Conservation (phyloP, 2,113 vertebrate genomes). For the Microcebus lehilahytsara region DNA sequence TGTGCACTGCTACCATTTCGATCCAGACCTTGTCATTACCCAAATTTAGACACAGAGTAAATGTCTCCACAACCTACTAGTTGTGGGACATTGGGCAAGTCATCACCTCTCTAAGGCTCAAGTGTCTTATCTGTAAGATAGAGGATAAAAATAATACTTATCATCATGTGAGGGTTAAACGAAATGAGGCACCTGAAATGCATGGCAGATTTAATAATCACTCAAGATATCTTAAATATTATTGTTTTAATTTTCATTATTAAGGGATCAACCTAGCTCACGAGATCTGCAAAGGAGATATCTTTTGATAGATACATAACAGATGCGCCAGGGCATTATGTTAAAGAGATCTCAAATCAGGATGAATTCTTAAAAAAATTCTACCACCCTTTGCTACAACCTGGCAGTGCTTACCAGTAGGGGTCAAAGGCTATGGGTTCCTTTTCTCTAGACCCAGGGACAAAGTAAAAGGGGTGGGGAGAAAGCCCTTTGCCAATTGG, state of each 20-base stretch:
- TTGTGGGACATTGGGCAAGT: background rate
- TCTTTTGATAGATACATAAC: background rate
- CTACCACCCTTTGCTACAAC: background rate
- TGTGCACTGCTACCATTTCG: background rate
- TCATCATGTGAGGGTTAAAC: background rate
- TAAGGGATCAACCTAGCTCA: background rate
- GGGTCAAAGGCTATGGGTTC: background rate
- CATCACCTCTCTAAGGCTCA: background rate
- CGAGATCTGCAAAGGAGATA: background rate
- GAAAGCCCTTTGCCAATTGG: background rate
- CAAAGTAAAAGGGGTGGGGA: background rate
- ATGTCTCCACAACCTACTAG: background rate
- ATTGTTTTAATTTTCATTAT: conserved; percentile 18
- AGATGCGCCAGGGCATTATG: background rate
- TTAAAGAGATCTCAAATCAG: background rate
- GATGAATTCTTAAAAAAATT: background rate
- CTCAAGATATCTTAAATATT: background rate
- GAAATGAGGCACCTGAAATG: background rate
- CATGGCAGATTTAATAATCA: background rate
- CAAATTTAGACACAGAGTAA: background rate
- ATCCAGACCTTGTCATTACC: background rate
- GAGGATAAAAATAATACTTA: background rate
- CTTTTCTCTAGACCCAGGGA: background rate
- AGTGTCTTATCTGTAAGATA: background rate
- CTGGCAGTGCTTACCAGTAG: background rate